These are phyloP conservation scores for Drosophila nannoptera DNA, from an alignment of 1,140 invertebrate species.

Conservation along the genomic window DNA sequence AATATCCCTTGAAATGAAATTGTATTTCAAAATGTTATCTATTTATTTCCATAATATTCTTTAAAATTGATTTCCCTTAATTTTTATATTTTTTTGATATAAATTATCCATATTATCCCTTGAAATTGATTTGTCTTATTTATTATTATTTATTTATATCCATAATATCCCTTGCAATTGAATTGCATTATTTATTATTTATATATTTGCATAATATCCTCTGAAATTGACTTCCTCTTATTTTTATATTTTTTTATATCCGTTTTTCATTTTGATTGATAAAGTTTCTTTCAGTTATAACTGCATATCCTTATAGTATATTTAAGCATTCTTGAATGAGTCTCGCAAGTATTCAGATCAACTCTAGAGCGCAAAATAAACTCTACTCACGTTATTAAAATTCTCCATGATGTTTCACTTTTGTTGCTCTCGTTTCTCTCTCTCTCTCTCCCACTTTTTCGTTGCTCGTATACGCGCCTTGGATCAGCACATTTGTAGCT, in stretches of 20 bases:
- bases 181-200: neutral
- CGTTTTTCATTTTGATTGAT: neutral
- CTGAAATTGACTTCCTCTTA: too few relatives aligned
- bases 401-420: conserved; percentile 34
- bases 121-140: too few relatives aligned
- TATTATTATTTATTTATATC: too few relatives aligned
- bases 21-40: neutral
- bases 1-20: too few relatives aligned
- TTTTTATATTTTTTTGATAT: too few relatives aligned
- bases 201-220: neutral
- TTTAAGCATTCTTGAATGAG: conserved; percentile 14
- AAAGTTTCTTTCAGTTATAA: conserved; percentile 1
- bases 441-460: neutral
- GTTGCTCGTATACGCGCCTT: conserved; percentile 19
- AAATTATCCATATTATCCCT: too few relatives aligned
- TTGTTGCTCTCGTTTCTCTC: conserved; percentile 16
- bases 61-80: too few relatives aligned
- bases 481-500: conserved; percentile 19
- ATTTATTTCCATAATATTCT: too few relatives aligned
- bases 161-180: too few relatives aligned
- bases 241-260: conserved; percentile 3
- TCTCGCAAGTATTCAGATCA: conserved; percentile 41
- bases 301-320: conserved; percentile 53
- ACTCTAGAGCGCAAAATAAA: neutral
- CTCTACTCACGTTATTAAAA: conserved; percentile 57